A percentile compares a stretch with the other conserved stretches of the same genome.
Conservation (phyloP, 2,888 invertebrate genomes). For the Schrankia costaestrigalis region DNA sequence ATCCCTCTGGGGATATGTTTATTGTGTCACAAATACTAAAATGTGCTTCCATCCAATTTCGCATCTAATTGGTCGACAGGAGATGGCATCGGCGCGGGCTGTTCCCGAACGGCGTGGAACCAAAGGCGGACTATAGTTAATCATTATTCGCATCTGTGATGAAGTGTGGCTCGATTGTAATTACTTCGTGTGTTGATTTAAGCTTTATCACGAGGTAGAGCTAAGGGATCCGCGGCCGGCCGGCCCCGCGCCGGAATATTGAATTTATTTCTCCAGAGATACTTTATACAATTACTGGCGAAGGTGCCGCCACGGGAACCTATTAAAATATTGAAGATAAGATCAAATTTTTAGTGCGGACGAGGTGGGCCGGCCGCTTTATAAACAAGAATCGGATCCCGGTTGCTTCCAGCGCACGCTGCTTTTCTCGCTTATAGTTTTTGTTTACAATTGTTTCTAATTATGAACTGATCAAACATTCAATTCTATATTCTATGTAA, state of each 20-base stretch:
- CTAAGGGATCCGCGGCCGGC: conserved; percentile 43
- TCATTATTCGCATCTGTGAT: conserved; percentile 75
- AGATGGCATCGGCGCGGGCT: conserved; percentile 31
- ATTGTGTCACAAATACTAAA: conserved; percentile 46
- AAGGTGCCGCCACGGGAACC: conserved; percentile 76
- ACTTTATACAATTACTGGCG: conserved; percentile 72
- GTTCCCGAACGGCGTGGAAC: conserved; percentile 45
- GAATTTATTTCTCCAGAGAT: conserved; percentile 67
- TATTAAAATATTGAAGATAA: conserved; percentile 79
- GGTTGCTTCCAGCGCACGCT: conserved; percentile 58
- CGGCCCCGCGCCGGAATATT: conserved; percentile 55
- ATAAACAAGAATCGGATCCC: conserved; percentile 66
- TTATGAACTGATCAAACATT: conserved; percentile 73
- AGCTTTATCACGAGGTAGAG: conserved; percentile 66
- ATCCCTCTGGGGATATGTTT: conserved; percentile 33
- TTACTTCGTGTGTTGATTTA: conserved; percentile 78
- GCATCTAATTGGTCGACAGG: conserved; percentile 44
- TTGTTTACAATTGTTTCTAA: conserved; percentile 77
- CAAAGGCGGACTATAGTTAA: conserved; percentile 62
- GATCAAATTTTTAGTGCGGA: conserved; percentile 73
- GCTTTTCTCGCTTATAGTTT: conserved; percentile 60
- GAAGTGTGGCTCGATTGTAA: conserved; percentile 74
- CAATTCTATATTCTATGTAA: conserved; percentile 72
- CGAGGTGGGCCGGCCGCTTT: conserved; percentile 69
- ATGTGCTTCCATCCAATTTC: conserved; percentile 47